Conservation (phyloP, 2,113 vertebrate species). For the Prunella fulvescens region DNA sequence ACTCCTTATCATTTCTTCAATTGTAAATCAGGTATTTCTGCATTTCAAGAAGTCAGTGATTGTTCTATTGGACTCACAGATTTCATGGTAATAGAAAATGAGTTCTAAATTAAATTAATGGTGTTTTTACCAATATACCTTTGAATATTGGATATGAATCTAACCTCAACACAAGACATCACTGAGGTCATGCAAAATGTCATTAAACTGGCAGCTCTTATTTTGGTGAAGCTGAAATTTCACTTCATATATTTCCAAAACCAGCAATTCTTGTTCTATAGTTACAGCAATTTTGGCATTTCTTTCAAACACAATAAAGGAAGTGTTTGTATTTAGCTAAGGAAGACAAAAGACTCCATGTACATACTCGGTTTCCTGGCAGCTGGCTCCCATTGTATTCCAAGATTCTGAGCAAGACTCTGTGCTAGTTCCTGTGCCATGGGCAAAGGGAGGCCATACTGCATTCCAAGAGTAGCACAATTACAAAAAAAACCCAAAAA, state of each 20-base stretch:
- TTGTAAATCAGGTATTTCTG: neutral
- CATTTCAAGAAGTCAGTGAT: neutral
- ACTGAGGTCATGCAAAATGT: neutral
- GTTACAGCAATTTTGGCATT: neutral
- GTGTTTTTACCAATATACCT: neutral
- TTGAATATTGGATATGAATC: neutral
- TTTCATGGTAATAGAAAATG: neutral
- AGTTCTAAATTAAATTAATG: neutral
- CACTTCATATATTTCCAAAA: neutral
- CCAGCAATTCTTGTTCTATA: neutral
- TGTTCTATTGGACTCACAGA: neutral
- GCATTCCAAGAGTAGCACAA: slow-evolving; percentile 13
- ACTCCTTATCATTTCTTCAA: neutral
- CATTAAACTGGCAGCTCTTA: neutral
- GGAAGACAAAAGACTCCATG: neutral
- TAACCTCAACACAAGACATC: neutral
- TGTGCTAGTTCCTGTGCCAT: slow-evolving; percentile 88
- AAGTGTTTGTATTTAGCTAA: neutral
- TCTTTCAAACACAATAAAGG: neutral
- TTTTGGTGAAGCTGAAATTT: neutral
- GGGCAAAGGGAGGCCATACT: slow-evolving; percentile 87
- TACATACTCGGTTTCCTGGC: slow-evolving; percentile 88
- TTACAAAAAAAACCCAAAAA: neutral
- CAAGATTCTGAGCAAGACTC: slow-evolving; percentile 94
- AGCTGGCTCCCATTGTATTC: slow-evolving; percentile 94